These are phyloP conservation scores for Saccostrea echinata DNA, from an alignment of 1,140 invertebrate genomes.

Conservation along the genomic window DNA sequence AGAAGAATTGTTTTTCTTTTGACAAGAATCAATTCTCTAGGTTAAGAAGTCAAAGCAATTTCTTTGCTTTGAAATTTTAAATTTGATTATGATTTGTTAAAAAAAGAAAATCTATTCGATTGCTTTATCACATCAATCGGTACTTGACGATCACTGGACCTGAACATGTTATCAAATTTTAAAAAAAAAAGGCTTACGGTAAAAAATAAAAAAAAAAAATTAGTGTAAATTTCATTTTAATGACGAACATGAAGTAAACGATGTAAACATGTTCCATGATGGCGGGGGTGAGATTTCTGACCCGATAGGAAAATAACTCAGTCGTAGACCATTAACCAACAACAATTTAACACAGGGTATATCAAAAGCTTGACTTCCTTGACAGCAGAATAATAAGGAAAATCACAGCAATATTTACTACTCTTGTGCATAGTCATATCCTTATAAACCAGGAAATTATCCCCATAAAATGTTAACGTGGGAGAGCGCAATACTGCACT, in stretches of 20 bases:
- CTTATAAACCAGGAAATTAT: constrained; percentile 15
- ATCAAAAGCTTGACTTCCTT: not conserved
- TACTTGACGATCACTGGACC: too few relatives aligned
- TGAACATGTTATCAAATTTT: too few relatives aligned
- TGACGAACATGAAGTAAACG: not conserved
- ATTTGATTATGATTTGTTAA: too few relatives aligned
- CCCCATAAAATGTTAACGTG: not conserved
- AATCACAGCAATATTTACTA: not conserved
- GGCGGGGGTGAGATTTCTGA: not conserved
- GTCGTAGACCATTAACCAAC: not conserved
- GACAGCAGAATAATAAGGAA: not conserved
- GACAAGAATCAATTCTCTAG: too few relatives aligned
- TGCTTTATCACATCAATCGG: too few relatives aligned
- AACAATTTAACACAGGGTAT: not conserved
- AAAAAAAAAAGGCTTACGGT: too few relatives aligned
- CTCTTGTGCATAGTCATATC: not conserved
- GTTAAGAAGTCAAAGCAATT: too few relatives aligned
- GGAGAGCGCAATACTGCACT: not conserved
- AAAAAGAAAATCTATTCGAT: too few relatives aligned
- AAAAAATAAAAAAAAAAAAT: too few relatives aligned
- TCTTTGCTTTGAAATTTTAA: too few relatives aligned
- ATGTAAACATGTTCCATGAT: not conserved
- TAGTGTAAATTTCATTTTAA: not conserved
- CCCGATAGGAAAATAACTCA: not conserved
- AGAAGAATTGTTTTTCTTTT: too few relatives aligned